These are phyloP conservation scores for Drosophila lacertosa DNA, from an alignment of 1,140 invertebrate species.

Conservation along the genomic window DNA sequence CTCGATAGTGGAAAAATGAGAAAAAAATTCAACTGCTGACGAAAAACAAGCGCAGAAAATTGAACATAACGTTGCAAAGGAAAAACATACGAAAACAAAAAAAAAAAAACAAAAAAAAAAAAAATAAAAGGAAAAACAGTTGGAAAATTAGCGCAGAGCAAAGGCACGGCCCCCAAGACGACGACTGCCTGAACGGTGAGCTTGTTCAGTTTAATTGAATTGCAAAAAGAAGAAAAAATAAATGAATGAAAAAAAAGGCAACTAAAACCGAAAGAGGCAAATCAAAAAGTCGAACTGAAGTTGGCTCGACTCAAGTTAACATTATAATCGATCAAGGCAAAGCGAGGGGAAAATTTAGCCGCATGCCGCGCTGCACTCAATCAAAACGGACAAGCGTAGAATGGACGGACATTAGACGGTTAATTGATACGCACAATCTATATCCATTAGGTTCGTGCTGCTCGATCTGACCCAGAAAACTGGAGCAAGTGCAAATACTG, in stretches of 20 bases:
- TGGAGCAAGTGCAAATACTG: conserved; percentile 46
- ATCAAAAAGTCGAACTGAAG: conserved; percentile 38
- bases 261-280: conserved; percentile 26
- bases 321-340: conserved; percentile 82
- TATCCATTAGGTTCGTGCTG: conserved; percentile 68
- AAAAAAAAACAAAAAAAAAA: conserved; percentile 22
- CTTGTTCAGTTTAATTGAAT: conserved; percentile 81
- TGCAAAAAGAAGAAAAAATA: conserved; percentile 35
- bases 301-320: conserved; percentile 64
- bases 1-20: conserved; percentile 45
- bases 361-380: conserved; percentile 60
- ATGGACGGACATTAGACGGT: conserved; percentile 45
- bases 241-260: background rate
- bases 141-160: conserved; percentile 72
- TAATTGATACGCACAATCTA: conserved; percentile 77
- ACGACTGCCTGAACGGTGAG: conserved; percentile 48
- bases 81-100: conserved; percentile 46
- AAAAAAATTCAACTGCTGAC: conserved; percentile 22
- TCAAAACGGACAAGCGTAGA: conserved; percentile 54
- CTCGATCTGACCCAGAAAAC: conserved; percentile 65
- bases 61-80: conserved; percentile 67
- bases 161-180: conserved; percentile 56
- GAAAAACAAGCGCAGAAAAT: conserved; percentile 75
- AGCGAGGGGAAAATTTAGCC: conserved; percentile 66
- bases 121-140: conserved; percentile 56